phyloP scores from a whole-genome alignment of 2,888 invertebrate genomes.

The Proisotoma minuta region DNA sequence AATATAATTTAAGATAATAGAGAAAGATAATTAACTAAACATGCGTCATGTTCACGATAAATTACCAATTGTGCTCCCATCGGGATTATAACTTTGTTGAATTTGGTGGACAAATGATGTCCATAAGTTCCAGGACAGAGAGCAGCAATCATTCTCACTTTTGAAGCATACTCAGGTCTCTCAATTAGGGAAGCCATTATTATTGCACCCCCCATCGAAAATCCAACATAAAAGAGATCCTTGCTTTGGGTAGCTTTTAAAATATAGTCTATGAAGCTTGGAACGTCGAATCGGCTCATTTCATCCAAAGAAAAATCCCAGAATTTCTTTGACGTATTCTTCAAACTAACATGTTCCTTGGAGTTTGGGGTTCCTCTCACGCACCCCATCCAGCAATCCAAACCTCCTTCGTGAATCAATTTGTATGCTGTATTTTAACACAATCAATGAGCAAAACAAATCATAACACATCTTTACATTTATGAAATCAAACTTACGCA shows the following conservation, averaged over 20 bases:
- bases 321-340: background rate
- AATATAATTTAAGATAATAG: too few relatives aligned
- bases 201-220: background rate
- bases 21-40: background rate
- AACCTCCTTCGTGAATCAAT: background rate
- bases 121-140: conserved; percentile 3
- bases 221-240: background rate
- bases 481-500: too few relatives aligned
- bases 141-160: background rate
- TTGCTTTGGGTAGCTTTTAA: background rate
- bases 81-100: background rate
- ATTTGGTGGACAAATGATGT: background rate
- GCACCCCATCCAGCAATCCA: background rate
- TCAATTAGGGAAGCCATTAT: background rate
- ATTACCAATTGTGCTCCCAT: background rate
- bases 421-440: too few relatives aligned
- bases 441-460: too few relatives aligned
- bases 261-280: background rate
- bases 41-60: too few relatives aligned
- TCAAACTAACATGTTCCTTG: background rate
- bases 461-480: too few relatives aligned
- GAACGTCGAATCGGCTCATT: background rate
- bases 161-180: conserved; percentile 3
- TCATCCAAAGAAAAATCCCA: background rate
- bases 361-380: background rate